phyloP scores from a whole-genome alignment of 2,888 invertebrate species.

The Fragum sueziense region DNA sequence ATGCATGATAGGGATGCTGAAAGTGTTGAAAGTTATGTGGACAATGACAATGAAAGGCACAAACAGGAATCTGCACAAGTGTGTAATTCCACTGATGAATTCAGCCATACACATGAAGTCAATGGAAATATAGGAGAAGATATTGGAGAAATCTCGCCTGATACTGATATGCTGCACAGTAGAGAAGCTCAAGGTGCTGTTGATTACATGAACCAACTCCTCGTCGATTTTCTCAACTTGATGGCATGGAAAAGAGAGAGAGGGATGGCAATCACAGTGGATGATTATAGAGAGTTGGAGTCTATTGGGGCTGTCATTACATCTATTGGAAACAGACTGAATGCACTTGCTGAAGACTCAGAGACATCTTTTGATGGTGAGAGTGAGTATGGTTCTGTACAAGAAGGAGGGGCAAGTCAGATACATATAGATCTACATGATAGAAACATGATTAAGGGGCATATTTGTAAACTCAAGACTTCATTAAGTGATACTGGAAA shows the following conservation, averaged over 20 bases:
- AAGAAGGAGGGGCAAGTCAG: conserved; percentile 7
- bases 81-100: not conserved
- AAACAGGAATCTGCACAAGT: no score
- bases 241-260: conserved; percentile 18
- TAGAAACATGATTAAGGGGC: not conserved
- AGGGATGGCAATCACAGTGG: conserved; percentile 21
- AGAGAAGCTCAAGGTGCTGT: conserved; percentile 1
- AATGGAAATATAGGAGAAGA: not conserved
- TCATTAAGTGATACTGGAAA: not conserved
- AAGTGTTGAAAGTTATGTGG: not conserved
- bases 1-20: not conserved
- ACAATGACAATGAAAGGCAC: no score
- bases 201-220: conserved; percentile 26
- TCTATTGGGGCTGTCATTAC: conserved; percentile 21
- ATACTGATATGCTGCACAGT: not conserved
- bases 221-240: conserved; percentile 28
- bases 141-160: not conserved
- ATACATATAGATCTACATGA: conserved; percentile 14
- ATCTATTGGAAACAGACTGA: conserved; percentile 7
- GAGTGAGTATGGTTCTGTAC: not conserved
- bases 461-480: not conserved
- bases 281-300: conserved; percentile 40
- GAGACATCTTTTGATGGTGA: not conserved
- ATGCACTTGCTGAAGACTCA: not conserved
- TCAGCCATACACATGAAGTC: no score